Evolutionary conservation across 2,888 invertebrate genomes (phyloP).

Genomic region (Agrochola litura): DNA sequence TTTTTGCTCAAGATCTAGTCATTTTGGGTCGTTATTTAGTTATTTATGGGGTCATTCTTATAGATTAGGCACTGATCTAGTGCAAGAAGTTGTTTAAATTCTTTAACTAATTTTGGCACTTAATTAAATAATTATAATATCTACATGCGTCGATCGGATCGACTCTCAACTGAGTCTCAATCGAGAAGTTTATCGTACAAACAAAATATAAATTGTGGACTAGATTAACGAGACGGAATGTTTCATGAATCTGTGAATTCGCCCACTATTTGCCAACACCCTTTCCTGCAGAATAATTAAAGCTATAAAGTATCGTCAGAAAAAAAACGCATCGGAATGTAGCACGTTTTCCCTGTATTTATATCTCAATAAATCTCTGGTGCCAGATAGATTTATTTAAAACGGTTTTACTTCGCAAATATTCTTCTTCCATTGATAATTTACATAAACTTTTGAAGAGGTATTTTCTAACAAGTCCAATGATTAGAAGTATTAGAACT

Average conservation of each 20-base stretch:
- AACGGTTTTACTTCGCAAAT: slow-evolving; percentile 27
- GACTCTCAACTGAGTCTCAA: background rate
- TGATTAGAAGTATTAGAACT: background rate
- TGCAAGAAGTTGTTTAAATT: too few species aligned
- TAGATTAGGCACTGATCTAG: too few species aligned
- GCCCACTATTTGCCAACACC: slow-evolving; percentile 18
- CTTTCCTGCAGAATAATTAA: slow-evolving; percentile 24
- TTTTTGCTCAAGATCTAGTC: background rate
- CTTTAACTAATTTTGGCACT: background rate
- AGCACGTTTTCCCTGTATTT: slow-evolving; percentile 23
- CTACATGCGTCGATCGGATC: background rate
- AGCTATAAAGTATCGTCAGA: slow-evolving; percentile 40
- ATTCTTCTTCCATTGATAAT: slow-evolving; percentile 35
- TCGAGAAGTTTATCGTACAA: slow-evolving; percentile 1
- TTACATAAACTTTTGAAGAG: slow-evolving; percentile 33
- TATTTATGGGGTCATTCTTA: too few species aligned
- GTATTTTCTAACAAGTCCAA: slow-evolving; percentile 13
- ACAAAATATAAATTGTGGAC: slow-evolving; percentile 15
- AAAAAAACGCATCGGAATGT: slow-evolving; percentile 44
- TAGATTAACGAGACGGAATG: slow-evolving; percentile 5
- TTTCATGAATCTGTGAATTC: slow-evolving; percentile 5
- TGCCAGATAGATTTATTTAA: slow-evolving; percentile 19
- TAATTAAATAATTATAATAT: background rate
- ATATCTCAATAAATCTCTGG: slow-evolving; percentile 33
- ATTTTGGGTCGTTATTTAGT: background rate